A percentile compares a stretch with the other conserved stretches of the same genome.
Conservation (phyloP, 2,888 invertebrate genomes). For the Zaprionus bogoriensis region DNA sequence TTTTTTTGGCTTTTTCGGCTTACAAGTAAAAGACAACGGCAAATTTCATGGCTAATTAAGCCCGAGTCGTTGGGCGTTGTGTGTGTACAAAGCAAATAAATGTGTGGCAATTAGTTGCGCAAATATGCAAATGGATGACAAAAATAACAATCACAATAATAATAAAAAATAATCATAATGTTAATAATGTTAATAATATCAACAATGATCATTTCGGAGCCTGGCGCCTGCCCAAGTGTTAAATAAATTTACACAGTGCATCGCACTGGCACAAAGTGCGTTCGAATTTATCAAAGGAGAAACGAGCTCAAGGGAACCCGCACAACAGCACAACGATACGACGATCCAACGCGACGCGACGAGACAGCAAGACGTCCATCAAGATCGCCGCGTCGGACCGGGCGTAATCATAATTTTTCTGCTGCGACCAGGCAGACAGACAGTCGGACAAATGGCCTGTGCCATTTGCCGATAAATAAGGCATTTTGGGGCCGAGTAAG, state of each 20-base stretch:
- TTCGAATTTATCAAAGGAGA: constrained; percentile 56
- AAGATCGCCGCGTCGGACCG: constrained; percentile 23
- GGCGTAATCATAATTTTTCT: constrained; percentile 48
- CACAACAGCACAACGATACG: constrained; percentile 7
- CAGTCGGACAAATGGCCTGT: constrained; percentile 36
- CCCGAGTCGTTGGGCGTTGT: constrained; percentile 6
- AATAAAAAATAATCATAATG: neutral
- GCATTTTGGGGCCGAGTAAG: constrained; percentile 41
- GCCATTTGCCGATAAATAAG: constrained; percentile 54
- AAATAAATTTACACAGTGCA: constrained; percentile 41
- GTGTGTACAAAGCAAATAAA: constrained; percentile 1
- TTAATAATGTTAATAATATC: neutral
- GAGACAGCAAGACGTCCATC: constrained; percentile 48
- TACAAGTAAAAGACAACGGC: constrained; percentile 9
- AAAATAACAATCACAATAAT: constrained; percentile 8
- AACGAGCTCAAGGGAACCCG: constrained; percentile 69
- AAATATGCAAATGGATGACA: constrained; percentile 56
- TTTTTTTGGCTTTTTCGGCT: constrained; percentile 4
- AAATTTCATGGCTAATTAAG: constrained; percentile 49
- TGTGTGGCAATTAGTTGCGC: constrained; percentile 27
- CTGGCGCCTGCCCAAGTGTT: constrained; percentile 53
- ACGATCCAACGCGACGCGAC: neutral
- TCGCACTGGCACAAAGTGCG: constrained; percentile 45
- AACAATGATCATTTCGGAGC: constrained; percentile 5
- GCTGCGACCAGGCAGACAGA: neutral